Evolutionary conservation across 2,797 vertebrate genomes (phyloP).

Genomic region (Trachops cirrhosus): DNA sequence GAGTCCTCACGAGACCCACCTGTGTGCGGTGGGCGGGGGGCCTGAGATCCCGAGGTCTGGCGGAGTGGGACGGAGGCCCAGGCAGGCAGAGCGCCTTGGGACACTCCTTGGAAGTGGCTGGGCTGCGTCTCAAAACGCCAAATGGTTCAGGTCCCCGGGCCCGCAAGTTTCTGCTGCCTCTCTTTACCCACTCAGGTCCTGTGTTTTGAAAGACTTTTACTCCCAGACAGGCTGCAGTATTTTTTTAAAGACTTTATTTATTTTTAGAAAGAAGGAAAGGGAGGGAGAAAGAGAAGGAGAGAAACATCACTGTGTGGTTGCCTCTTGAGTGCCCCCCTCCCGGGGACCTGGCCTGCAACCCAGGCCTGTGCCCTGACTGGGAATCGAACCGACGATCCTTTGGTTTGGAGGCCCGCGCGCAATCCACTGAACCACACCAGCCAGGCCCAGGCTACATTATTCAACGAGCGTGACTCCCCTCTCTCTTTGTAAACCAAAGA

Average conservation of each 20-base stretch:
- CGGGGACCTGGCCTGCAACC: too few relatives aligned
- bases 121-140: neutral
- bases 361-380: too few relatives aligned
- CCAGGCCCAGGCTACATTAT: neutral
- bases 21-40: fast-evolving
- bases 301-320: too few relatives aligned
- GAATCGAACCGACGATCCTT: too few relatives aligned
- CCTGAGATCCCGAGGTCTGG: too few relatives aligned
- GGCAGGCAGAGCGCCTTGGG: neutral
- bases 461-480: slow-evolving; percentile 38
- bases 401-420: too few relatives aligned
- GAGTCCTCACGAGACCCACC: neutral
- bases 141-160: fast-evolving
- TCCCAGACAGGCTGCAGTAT: neutral
- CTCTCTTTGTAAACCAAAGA: slow-evolving; percentile 42
- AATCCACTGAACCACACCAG: too few relatives aligned
- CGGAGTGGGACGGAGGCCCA: fast-evolving
- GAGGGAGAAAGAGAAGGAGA: too few relatives aligned
- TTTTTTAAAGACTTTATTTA: too few relatives aligned
- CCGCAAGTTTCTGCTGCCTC: too few relatives aligned
- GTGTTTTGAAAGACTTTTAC: neutral
- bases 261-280: too few relatives aligned
- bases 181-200: neutral
- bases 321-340: too few relatives aligned
- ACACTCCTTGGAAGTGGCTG: neutral